phyloP scores from a whole-genome alignment of 2,113 vertebrate genomes.

The Acrocephalus kingi region DNA sequence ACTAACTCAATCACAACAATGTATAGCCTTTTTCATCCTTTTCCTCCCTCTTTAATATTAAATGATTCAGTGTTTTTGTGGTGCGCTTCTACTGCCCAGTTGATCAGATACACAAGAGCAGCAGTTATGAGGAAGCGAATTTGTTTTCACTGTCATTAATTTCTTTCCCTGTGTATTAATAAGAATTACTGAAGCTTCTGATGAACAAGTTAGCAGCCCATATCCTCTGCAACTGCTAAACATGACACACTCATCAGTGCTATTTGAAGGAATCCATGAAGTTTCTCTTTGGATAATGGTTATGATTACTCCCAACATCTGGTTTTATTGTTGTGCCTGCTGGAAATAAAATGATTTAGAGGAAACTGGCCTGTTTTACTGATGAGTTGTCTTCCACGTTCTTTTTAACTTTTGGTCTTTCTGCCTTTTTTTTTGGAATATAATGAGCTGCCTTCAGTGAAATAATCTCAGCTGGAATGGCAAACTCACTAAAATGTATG shows the following conservation, averaged over 20 bases:
- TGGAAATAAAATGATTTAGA: not conserved
- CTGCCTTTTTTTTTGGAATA: not conserved
- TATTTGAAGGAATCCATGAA: not conserved
- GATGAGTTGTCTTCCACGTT: not conserved
- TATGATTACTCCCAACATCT: not conserved
- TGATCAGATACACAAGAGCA: not conserved
- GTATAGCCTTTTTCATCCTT: not conserved
- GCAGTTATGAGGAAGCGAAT: not conserved
- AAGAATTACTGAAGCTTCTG: not conserved
- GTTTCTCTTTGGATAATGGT: not conserved
- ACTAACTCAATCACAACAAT: not conserved
- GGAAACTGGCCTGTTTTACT: not conserved
- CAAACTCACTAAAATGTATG: not conserved
- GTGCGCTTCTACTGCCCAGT: not conserved
- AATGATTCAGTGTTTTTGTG: not conserved
- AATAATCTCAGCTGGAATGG: not conserved
- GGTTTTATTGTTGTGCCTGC: not conserved
- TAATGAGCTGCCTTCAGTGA: not conserved
- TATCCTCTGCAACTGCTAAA: not conserved
- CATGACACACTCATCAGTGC: not conserved
- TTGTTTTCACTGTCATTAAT: not conserved
- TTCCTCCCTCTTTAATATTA: not conserved
- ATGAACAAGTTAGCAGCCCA: not conserved
- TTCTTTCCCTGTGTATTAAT: not conserved
- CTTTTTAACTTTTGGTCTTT: not conserved